phyloP scores from a whole-genome alignment of 2,888 invertebrate species.

The Aplocera efformata region DNA sequence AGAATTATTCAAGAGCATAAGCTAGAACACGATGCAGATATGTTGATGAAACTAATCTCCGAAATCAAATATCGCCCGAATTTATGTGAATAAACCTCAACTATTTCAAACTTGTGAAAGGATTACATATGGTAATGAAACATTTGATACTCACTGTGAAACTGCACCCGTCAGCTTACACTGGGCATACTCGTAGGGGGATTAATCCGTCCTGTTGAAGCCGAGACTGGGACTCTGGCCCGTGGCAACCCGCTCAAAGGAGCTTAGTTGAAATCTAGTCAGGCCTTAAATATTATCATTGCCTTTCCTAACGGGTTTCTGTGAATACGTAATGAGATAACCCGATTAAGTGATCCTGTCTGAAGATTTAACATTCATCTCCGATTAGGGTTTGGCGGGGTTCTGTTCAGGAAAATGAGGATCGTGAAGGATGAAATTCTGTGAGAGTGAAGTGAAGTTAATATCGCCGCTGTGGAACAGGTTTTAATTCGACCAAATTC shows the following conservation, averaged over 20 bases:
- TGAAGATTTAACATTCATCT: conserved; percentile 14
- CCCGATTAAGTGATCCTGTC: conserved; percentile 26
- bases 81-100: too few species aligned
- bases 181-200: conserved; percentile 13
- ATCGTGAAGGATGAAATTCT: too few species aligned
- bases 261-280: conserved; percentile 51
- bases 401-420: background rate
- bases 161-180: conserved; percentile 29
- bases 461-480: too few species aligned
- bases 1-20: too few species aligned
- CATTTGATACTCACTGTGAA: conserved; percentile 16
- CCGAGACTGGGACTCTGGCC: conserved; percentile 32
- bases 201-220: conserved; percentile 46
- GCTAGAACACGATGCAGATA: too few species aligned
- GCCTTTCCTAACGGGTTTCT: conserved; percentile 35
- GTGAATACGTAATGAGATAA: conserved; percentile 41
- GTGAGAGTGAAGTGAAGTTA: too few species aligned
- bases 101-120: background rate
- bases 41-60: too few species aligned
- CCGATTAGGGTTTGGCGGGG: conserved; percentile 6
- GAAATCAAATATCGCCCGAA: too few species aligned
- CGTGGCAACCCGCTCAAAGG: conserved; percentile 48
- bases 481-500: too few species aligned
- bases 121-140: conserved; percentile 22
- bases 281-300: conserved; percentile 53